A percentile compares a stretch with the other conserved stretches of the same genome.
These are phyloP conservation scores for Drosophila pseudotakahashii DNA, from an alignment of 2,888 invertebrate genomes.

Conservation along the genomic window DNA sequence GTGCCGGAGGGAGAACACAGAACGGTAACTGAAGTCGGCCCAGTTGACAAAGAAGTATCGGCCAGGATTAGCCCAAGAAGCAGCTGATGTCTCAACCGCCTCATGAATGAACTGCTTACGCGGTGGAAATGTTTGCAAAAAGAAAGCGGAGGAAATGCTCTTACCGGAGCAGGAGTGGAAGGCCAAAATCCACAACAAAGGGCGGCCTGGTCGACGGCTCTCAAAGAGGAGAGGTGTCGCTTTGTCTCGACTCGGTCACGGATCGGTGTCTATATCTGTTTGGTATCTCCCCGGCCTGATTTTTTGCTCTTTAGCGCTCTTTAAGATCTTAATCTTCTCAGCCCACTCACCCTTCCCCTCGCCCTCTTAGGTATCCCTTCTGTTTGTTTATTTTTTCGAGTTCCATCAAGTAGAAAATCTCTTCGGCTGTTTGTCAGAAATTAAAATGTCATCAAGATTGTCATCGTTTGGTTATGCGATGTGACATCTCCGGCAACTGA, in stretches of 20 bases:
- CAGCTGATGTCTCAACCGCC: conserved; percentile 44
- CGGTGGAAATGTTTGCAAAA: conserved; percentile 40
- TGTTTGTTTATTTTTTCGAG: conserved; percentile 44
- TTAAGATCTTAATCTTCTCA: conserved; percentile 74
- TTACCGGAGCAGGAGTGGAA: conserved; percentile 13
- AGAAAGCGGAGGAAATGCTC: conserved; percentile 36
- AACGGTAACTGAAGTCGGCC: conserved; percentile 56
- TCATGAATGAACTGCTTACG: conserved; percentile 56
- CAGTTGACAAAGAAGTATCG: conserved; percentile 64
- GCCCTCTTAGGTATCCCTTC: conserved; percentile 22
- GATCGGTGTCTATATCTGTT: conserved; percentile 53
- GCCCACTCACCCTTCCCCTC: conserved; percentile 48
- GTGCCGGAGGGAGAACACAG: conserved; percentile 2
- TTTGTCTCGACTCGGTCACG: conserved; percentile 52
- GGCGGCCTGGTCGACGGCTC: conserved; percentile 57
- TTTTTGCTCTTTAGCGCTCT: conserved; percentile 72
- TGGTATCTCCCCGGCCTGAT: conserved; percentile 34
- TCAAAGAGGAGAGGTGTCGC: conserved; percentile 70
- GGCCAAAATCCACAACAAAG: conserved; percentile 44
- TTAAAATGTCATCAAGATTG: conserved; percentile 84
- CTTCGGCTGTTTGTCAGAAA: conserved; percentile 67
- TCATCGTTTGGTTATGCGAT: conserved; percentile 70
- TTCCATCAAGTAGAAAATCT: conserved; percentile 76
- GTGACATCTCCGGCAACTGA: conserved; percentile 69
- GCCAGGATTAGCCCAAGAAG: conserved; percentile 65